These are phyloP conservation scores for Mylabris sibirica DNA, from an alignment of 2,888 invertebrate genomes.

Conservation along the genomic window DNA sequence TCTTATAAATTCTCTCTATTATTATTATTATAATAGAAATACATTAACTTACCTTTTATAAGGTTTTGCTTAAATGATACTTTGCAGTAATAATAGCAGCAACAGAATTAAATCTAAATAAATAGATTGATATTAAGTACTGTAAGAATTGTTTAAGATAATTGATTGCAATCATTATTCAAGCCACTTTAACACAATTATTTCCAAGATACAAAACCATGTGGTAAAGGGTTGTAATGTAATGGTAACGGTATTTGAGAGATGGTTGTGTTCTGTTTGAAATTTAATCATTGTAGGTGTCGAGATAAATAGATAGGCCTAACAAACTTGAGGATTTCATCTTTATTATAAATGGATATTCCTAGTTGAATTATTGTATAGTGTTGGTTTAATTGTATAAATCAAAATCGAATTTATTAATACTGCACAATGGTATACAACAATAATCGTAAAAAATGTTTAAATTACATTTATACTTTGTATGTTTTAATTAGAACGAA, in stretches of 20 bases:
- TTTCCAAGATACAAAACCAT: not conserved
- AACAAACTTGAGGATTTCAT: constrained; percentile 5
- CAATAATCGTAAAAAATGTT: not conserved
- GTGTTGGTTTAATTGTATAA: not conserved
- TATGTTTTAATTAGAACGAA: too few species aligned
- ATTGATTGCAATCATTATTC: constrained; percentile 5
- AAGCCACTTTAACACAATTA: not conserved
- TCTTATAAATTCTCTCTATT: not conserved
- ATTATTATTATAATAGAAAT: not conserved
- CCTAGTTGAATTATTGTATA: constrained; percentile 1
- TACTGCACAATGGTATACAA: not conserved
- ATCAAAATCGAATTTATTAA: constrained; percentile 1
- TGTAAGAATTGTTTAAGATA: constrained; percentile 2
- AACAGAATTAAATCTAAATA: not conserved
- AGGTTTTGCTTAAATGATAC: not conserved
- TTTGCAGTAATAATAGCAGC: not conserved
- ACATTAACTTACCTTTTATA: not conserved
- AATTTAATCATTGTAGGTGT: not conserved
- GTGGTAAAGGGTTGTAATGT: not conserved
- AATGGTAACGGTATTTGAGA: not conserved
- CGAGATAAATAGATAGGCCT: not conserved
- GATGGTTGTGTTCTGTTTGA: not conserved
- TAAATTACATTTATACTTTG: too few species aligned
- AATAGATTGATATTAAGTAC: not conserved
- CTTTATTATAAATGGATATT: not conserved